These are phyloP conservation scores for Uropetala carovei DNA, from an alignment of 2,888 invertebrate species.

Conservation along the genomic window DNA sequence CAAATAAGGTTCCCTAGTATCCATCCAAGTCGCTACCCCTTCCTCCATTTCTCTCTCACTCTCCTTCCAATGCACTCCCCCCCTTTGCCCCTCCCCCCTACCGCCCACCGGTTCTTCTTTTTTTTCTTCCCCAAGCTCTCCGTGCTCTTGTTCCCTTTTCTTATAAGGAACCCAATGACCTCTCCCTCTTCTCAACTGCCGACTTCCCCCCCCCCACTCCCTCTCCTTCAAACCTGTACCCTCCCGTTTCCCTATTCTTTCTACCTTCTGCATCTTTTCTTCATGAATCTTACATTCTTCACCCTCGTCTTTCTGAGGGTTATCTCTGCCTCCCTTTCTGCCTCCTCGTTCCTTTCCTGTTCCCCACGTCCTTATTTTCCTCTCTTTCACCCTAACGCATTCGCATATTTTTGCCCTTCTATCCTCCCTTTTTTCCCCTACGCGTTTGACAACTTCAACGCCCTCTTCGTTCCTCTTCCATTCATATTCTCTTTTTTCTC, in stretches of 20 bases:
- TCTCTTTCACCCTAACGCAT: background rate
- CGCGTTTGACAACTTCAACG: constrained; percentile 1
- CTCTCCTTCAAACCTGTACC: too few relatives aligned
- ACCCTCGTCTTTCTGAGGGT: background rate
- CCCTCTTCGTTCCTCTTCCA: background rate
- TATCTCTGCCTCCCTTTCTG: background rate
- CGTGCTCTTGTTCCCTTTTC: too few relatives aligned
- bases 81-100: too few relatives aligned
- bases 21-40: background rate
- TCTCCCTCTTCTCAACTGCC: background rate
- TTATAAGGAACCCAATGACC: background rate
- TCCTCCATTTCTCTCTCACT: background rate
- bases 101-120: too few relatives aligned
- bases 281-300: constrained; percentile 37
- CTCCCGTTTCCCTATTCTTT: background rate
- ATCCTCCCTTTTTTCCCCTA: background rate
- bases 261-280: background rate
- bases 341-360: background rate
- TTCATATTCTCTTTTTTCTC: background rate
- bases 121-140: too few relatives aligned
- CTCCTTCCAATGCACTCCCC: background rate
- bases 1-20: constrained; percentile 40
- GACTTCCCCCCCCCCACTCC: background rate
- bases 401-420: background rate
- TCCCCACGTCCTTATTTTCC: background rate